phyloP scores from a whole-genome alignment of 1,140 invertebrate species.

The Zaprionus ornatus region DNA sequence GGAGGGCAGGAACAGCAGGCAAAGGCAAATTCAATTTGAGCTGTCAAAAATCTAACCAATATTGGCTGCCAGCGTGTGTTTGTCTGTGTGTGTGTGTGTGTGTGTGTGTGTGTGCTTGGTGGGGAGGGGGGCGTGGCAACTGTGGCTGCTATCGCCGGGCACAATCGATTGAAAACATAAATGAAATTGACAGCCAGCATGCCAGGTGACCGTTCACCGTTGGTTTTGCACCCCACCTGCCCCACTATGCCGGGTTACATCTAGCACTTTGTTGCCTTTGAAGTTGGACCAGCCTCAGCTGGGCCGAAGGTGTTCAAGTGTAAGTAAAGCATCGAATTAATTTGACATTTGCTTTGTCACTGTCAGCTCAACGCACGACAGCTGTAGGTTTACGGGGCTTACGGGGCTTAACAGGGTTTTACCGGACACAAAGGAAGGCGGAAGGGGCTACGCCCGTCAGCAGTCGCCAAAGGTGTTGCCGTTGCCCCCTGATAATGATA shows the following conservation, averaged over 20 bases:
- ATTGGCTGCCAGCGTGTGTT: conserved; percentile 60
- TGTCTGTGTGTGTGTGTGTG: conserved; percentile 28
- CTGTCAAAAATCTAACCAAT: conserved; percentile 82
- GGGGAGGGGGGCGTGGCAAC: conserved; percentile 26
- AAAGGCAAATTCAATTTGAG: conserved; percentile 80
- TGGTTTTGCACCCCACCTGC: not conserved
- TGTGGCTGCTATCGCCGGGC: conserved; percentile 43
- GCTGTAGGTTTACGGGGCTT: conserved; percentile 31
- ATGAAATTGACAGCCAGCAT: conserved; percentile 78
- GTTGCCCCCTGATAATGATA: conserved; percentile 66
- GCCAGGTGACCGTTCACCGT: conserved; percentile 58
- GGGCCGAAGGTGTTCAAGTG: conserved; percentile 46
- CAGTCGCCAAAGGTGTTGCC: not conserved
- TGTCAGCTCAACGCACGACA: conserved; percentile 58
- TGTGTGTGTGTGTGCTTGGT: not conserved
- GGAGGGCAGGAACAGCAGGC: conserved; percentile 12
- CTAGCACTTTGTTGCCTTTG: conserved; percentile 47
- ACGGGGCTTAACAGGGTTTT: conserved; percentile 23
- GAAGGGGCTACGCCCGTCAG: not conserved
- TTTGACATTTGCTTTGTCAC: conserved; percentile 77
- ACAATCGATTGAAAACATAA: conserved; percentile 81
- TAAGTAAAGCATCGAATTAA: conserved; percentile 74
- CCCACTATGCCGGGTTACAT: not conserved
- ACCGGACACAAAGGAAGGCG: not conserved
- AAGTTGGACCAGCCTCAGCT: conserved; percentile 45